Conservation (phyloP, 2,797 vertebrate species). For the Gallinago stenura region DNA sequence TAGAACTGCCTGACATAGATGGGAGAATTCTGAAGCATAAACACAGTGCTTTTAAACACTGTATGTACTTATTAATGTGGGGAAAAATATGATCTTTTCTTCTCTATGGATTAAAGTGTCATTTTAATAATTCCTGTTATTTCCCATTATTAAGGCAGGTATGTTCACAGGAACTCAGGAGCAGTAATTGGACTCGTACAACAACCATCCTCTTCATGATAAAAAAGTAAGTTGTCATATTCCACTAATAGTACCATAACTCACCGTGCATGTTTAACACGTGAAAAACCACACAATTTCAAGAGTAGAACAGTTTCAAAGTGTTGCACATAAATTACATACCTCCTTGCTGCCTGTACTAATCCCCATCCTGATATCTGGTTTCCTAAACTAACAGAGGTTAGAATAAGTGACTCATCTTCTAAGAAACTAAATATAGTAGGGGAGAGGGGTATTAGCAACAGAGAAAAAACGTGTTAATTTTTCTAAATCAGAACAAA, state of each 20-base stretch:
- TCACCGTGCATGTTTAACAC: not conserved
- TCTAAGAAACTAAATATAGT: not conserved
- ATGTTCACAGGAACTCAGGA: not conserved
- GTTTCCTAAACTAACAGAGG: not conserved
- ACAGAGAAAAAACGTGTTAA: not conserved
- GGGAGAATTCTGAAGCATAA: slow-evolving; percentile 34
- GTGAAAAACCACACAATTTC: not conserved
- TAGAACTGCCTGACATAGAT: slow-evolving; percentile 12
- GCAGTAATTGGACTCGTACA: not conserved
- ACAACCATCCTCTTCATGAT: not conserved
- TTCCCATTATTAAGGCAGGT: not conserved
- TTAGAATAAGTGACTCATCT: not conserved
- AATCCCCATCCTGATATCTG: not conserved
- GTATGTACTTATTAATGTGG: not conserved
- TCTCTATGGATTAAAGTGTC: slow-evolving; percentile 1
- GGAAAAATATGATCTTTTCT: not conserved
- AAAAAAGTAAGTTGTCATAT: not conserved
- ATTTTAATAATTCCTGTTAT: not conserved
- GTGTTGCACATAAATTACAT: not conserved
- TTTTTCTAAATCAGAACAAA: not conserved
- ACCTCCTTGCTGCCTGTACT: not conserved
- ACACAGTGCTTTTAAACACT: not conserved
- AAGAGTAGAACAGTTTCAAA: not conserved
- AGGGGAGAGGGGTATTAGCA: not conserved
- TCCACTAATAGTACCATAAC: not conserved